Evolutionary conservation across 2,888 invertebrate genomes (phyloP).

Genomic region (Lathronympha strigana): DNA sequence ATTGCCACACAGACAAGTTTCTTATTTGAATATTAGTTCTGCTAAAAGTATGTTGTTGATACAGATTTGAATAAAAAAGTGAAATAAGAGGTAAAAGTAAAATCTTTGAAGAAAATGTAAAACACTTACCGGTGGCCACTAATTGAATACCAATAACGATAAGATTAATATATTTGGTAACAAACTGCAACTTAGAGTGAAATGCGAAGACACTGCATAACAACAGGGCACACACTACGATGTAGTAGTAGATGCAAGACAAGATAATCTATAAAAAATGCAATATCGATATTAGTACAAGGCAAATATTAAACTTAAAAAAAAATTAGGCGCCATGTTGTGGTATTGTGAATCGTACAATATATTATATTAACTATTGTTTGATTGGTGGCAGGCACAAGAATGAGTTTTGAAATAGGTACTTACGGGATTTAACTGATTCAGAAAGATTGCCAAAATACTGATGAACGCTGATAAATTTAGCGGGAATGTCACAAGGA

Average conservation of each 20-base stretch:
- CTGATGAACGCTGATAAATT: not conserved
- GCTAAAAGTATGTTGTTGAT: not conserved
- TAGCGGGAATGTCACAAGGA: constrained; percentile 16
- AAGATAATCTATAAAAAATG: not conserved
- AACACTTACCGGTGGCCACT: constrained; percentile 1
- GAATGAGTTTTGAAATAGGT: not conserved
- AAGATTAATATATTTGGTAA: not conserved
- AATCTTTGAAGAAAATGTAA: not conserved
- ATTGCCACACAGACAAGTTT: too few relatives aligned
- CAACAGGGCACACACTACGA: not conserved
- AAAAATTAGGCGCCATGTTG: too few relatives aligned
- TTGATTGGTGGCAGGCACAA: too few relatives aligned
- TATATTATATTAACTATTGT: too few relatives aligned
- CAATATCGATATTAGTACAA: not conserved
- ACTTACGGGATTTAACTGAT: not conserved
- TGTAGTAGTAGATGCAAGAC: not conserved
- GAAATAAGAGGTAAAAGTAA: not conserved
- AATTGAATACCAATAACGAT: not conserved
- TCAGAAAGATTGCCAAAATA: not conserved
- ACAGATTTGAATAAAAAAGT: not conserved
- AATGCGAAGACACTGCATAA: constrained; percentile 4
- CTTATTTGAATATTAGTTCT: too few relatives aligned
- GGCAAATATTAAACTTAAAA: not conserved
- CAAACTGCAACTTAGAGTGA: constrained; percentile 7
- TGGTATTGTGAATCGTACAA: too few relatives aligned